Evolutionary conservation across 2,797 vertebrate species (phyloP), one percentile per base, ranked within the genome.

Genomic region (Chloroceryle inda): DNA sequence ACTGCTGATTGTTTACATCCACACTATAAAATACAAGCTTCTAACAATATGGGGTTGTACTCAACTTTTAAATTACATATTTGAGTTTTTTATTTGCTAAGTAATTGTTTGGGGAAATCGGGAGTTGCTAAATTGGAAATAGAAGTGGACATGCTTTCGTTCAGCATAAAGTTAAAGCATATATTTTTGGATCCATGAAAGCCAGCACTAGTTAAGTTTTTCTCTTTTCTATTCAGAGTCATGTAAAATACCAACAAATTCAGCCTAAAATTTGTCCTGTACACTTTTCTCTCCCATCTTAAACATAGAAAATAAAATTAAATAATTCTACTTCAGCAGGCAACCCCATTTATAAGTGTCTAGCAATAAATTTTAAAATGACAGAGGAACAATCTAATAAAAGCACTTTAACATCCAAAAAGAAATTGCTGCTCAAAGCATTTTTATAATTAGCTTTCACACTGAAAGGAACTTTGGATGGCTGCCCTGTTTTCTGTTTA

Each of bases 371-470:
- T 97, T 97, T 96, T 95, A 95, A 97, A 90, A 96, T 96, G 97
- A 97, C 97, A 98, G 94, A 71, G 96, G 95, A 97, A 97, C 97
- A 98, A 98, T 98, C 97, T 98, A 98, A 98, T 98, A 98, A 98
- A 98, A 98, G 95, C 95, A 97, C 96, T 98, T 98, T 97, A 96
- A 97, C 94, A 94, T 97, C 96, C 94, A 96, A 96, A 96, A 97
- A 98, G 97, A 98, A 98, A 98, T 79, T 97, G 97, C 97, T 98
- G 96, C 73, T 96, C 83, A 92, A 97, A 98, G 98, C 98, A 96
- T 97, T 98, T 98, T 97, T 87, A 97, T 97, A 98, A 98, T 98
- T 98, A 98, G 96, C 92, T 98, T 97, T 98, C 94, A 96, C 94
- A 89, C 76, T 94, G 96, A 96, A 93, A 97, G 94, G 97, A 96